These are phyloP conservation scores for Chelmon rostratus DNA, from an alignment of 2,797 vertebrate genomes.

Conservation along the genomic window DNA sequence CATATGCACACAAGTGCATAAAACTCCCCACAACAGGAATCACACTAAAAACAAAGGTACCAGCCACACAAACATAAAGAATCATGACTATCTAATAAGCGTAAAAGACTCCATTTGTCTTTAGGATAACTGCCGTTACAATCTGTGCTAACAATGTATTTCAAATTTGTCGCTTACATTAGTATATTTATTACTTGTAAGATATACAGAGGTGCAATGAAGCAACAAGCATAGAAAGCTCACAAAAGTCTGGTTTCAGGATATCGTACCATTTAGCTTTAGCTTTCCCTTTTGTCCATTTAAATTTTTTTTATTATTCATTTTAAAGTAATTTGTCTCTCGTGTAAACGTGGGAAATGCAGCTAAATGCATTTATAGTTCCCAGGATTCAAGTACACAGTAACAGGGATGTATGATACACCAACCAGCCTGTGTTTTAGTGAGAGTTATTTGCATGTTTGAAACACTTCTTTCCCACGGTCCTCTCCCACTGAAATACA, in stretches of 20 bases:
- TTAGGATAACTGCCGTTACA: neutral
- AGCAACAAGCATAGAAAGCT: neutral
- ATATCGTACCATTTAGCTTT: neutral
- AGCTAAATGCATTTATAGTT: constrained; percentile 15
- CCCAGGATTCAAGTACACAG: neutral
- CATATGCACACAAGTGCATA: constrained; percentile 27
- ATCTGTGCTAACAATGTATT: neutral
- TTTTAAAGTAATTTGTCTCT: neutral
- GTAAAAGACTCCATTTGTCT: neutral
- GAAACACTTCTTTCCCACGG: too few relatives aligned
- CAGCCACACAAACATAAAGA: constrained; percentile 10
- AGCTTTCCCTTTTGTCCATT: neutral
- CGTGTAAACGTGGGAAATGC: neutral
- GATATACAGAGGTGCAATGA: neutral
- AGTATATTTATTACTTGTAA: neutral
- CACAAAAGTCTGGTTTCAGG: neutral
- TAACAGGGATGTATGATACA: neutral
- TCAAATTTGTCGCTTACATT: neutral
- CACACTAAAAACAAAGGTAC: constrained; percentile 26
- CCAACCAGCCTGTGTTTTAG: too few relatives aligned
- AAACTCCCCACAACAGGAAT: constrained; percentile 9
- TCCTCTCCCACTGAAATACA: too few relatives aligned
- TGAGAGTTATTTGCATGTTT: too few relatives aligned
- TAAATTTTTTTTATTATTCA: too few relatives aligned
- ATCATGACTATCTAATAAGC: neutral